Percentiles rank a stretch among this genome's conserved stretches.
These are phyloP conservation scores for Craseonycteris thonglongyai DNA, from an alignment of 2,113 vertebrate genomes.

Conservation along the genomic window DNA sequence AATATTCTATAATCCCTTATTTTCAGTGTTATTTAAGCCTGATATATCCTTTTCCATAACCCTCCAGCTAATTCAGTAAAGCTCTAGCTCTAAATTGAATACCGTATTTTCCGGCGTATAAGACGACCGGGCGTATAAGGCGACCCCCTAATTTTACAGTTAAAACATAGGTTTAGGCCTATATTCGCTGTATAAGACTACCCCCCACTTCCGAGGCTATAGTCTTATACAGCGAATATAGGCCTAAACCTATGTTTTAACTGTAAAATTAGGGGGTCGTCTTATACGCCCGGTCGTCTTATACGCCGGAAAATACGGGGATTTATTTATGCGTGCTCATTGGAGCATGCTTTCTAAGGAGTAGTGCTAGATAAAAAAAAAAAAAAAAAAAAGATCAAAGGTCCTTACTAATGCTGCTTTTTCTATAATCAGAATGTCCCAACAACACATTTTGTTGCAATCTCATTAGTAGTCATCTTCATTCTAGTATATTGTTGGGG, in stretches of 20 bases:
- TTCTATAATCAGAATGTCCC: background rate
- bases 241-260: no score
- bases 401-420: background rate
- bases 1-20: background rate
- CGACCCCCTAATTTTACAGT: no score
- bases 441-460: background rate
- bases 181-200: no score
- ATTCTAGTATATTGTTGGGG: no score
- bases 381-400: background rate
- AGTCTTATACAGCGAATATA: no score
- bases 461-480: background rate
- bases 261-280: no score
- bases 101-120: no score
- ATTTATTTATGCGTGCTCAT: background rate
- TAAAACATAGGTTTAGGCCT: no score
- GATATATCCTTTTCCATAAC: background rate
- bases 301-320: no score
- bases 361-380: background rate
- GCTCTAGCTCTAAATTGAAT: background rate
- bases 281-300: no score
- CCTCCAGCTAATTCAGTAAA: background rate
- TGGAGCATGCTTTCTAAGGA: background rate
- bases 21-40: background rate
- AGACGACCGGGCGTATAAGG: no score
- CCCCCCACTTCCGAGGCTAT: no score